phyloP scores from a whole-genome alignment of 1,140 invertebrate species.

The Magallana gigas region DNA sequence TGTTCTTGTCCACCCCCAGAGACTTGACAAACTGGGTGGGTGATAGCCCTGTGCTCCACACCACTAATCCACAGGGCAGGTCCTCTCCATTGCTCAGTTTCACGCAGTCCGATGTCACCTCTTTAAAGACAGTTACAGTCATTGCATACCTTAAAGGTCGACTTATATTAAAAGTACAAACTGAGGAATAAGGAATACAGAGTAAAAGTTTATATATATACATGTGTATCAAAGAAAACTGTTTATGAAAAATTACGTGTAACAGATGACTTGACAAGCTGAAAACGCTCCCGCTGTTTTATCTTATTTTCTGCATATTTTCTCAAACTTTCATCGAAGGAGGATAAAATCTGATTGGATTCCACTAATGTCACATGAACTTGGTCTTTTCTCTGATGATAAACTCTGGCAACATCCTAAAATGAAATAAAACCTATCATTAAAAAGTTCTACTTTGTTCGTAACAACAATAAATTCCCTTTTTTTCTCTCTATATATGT shows the following conservation, averaged over 20 bases:
- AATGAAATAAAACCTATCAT: background rate
- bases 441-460: no score
- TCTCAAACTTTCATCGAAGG: constrained; percentile 77
- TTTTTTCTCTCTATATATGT: no score
- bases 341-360: constrained; percentile 75
- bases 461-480: no score
- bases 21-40: constrained; percentile 72
- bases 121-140: constrained; percentile 56
- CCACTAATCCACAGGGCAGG: constrained; percentile 79
- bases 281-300: constrained; percentile 73
- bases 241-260: constrained; percentile 62
- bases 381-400: constrained; percentile 68
- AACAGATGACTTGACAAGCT: constrained; percentile 74
- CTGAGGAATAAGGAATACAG: no score
- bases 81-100: constrained; percentile 72
- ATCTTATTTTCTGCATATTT: constrained; percentile 79
- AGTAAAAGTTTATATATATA: no score
- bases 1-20: constrained; percentile 75
- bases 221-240: no score
- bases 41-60: constrained; percentile 79
- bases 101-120: constrained; percentile 75
- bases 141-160: no score
- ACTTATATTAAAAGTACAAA: no score
- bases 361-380: constrained; percentile 78
- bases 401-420: constrained; percentile 76